phyloP scores from a whole-genome alignment of 2,113 vertebrate species.

The Apodemus speciosus region DNA sequence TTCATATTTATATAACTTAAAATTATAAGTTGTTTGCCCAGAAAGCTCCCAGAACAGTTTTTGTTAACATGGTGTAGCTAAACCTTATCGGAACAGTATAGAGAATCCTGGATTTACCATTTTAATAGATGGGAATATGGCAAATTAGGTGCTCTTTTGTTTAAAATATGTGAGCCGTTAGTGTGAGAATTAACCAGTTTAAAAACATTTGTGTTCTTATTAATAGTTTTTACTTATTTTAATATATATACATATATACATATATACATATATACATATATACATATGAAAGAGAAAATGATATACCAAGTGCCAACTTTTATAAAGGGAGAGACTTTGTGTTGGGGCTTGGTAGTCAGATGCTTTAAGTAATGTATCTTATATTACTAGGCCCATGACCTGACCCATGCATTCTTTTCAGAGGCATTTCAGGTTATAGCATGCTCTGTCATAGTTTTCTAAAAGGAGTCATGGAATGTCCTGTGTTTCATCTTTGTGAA shows the following conservation, averaged over 20 bases:
- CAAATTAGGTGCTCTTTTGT: neutral
- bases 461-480: conserved; percentile 34
- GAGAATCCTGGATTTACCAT: conserved; percentile 17
- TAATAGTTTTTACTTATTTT: conserved; percentile 30
- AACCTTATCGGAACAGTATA: neutral
- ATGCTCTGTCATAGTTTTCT: conserved; percentile 40
- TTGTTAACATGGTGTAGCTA: conserved; percentile 6
- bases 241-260: too few relatives aligned
- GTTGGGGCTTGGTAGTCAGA: neutral
- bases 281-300: neutral
- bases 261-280: too few relatives aligned
- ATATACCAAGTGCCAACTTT: neutral
- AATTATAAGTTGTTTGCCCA: conserved; percentile 46
- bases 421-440: neutral
- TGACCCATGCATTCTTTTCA: neutral
- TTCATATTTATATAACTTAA: conserved; percentile 60
- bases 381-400: neutral
- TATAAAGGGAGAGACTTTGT: neutral
- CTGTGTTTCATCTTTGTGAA: conserved; percentile 28
- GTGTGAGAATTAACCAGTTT: neutral
- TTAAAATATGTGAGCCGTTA: neutral
- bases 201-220: conserved; percentile 41
- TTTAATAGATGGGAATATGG: conserved; percentile 22
- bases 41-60: conserved; percentile 30
- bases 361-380: neutral